These are phyloP conservation scores for Polydrusus tereticollis DNA, from an alignment of 2,888 invertebrate species.

Conservation along the genomic window DNA sequence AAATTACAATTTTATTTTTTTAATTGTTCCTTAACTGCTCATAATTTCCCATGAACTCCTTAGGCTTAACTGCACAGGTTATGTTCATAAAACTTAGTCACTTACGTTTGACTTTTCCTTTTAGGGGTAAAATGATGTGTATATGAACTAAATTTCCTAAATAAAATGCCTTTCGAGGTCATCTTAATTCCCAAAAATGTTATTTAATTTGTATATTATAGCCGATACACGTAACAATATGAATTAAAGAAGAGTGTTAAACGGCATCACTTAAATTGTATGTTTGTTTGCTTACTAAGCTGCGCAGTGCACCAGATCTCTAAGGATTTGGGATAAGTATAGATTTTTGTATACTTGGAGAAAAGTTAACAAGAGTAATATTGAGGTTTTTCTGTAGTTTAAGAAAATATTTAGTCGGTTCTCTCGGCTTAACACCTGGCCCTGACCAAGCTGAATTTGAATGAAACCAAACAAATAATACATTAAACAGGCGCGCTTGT, in stretches of 20 bases:
- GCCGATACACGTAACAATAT: neutral
- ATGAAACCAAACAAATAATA: conserved; percentile 59
- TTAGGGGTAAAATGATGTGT: too few relatives aligned
- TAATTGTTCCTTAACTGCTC: too few relatives aligned
- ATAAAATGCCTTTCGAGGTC: too few relatives aligned
- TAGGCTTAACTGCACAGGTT: too few relatives aligned
- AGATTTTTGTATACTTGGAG: conserved; percentile 23
- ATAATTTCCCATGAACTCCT: too few relatives aligned
- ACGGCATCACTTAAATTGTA: neutral
- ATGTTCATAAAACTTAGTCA: too few relatives aligned
- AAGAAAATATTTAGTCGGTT: conserved; percentile 48
- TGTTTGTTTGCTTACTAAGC: neutral
- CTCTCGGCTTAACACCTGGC: conserved; percentile 53
- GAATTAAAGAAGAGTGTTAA: neutral
- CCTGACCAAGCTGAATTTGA: conserved; percentile 58
- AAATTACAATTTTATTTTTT: too few relatives aligned
- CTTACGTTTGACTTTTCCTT: too few relatives aligned
- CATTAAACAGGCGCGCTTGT: conserved; percentile 57
- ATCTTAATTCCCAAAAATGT: too few relatives aligned
- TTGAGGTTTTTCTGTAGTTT: conserved; percentile 41
- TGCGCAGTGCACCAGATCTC: neutral
- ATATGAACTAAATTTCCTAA: too few relatives aligned
- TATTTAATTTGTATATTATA: too few relatives aligned
- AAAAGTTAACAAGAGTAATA: conserved; percentile 40
- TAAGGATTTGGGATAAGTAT: conserved; percentile 19